Base-by-base conservation (phyloP, 2,113 vertebrate species). In the Mobula hypostoma region DNA sequence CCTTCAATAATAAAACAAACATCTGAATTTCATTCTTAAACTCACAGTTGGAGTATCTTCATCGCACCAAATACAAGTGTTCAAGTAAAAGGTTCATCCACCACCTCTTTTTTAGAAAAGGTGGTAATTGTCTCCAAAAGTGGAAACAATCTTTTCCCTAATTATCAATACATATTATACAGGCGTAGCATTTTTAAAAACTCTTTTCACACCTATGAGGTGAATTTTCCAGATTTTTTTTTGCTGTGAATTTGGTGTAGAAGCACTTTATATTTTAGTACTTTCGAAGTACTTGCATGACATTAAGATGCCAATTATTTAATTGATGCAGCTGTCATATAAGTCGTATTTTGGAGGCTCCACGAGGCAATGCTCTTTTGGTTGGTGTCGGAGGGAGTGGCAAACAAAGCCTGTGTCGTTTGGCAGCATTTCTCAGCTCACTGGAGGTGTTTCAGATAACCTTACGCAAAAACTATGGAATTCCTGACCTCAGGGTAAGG, bases 391-490 rank as follows among this genome's bases (percentile, higher is more conserved):
- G 96, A 40, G 97, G 97, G 63, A 97, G 96, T 7, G 96, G 97
- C 94, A 97, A 97, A 95, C 96, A 97, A 95, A 97, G 97, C 95
- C 94, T 97, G 5, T 97, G 96, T 85, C 96, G 96, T 19, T 96
- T 97, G 94, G 96, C 96, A 79, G 96, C 97, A 66, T 97, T 97
- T 94, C 96, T 97, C 88, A 97, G 96, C 94, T 94, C 95, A 17
- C 95, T 97, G 90, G 96, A 98, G 94, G 96, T 97, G 95, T 97
- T 97, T 96, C 97, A 98, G 95, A 96, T 97, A 94, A 96, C 96
- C 5, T 96, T 97, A 32, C 95, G 96, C n/a, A 97, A 97, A 95
- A 97, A 96, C 78, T 97, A 97, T 14, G 95, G 95, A 94, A 97
- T 98, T 91, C 96, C 94, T 72, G 97, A 97, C 96, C 96, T 97